A percentile compares a stretch with the other conserved stretches of the same genome.
These are phyloP conservation scores for Euphydryas editha DNA, from an alignment of 2,888 invertebrate species.

Conservation along the genomic window DNA sequence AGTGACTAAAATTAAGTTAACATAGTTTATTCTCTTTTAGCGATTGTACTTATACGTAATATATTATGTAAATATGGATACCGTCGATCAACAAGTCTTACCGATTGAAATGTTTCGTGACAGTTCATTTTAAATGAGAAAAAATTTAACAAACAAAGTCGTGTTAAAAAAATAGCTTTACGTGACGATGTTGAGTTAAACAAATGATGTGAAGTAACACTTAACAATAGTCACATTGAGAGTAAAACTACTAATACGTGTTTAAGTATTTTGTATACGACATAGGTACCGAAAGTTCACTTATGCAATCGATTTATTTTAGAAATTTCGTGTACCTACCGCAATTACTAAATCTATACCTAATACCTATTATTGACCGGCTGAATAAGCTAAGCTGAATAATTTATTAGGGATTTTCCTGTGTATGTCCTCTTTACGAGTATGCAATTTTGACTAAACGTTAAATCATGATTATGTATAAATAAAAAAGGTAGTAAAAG, in stretches of 20 bases:
- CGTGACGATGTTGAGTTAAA: conserved; percentile 32
- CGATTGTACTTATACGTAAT: neutral
- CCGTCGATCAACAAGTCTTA: neutral
- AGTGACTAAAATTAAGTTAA: neutral
- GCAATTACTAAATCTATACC: neutral
- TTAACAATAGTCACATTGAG: conserved; percentile 28
- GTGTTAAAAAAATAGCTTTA: conserved; percentile 30
- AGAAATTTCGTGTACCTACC: neutral
- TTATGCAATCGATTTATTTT: neutral
- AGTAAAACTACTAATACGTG: conserved; percentile 32
- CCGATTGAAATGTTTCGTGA: conserved; percentile 1
- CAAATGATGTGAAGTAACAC: conserved; percentile 38
- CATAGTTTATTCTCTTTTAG: neutral
- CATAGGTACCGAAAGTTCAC: neutral
- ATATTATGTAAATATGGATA: neutral
- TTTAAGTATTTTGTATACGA: conserved; percentile 23
- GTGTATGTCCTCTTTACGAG: no score
- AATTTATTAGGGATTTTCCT: no score
- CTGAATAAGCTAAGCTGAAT: no score
- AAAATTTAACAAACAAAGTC: conserved; percentile 15
- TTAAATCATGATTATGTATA: no score
- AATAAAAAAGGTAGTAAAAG: no score
- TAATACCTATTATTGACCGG: no score
- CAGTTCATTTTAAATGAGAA: conserved; percentile 12
- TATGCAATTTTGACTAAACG: no score